These are phyloP conservation scores for Bombus sylvicola DNA, from an alignment of 1,140 invertebrate genomes.

Conservation along the genomic window DNA sequence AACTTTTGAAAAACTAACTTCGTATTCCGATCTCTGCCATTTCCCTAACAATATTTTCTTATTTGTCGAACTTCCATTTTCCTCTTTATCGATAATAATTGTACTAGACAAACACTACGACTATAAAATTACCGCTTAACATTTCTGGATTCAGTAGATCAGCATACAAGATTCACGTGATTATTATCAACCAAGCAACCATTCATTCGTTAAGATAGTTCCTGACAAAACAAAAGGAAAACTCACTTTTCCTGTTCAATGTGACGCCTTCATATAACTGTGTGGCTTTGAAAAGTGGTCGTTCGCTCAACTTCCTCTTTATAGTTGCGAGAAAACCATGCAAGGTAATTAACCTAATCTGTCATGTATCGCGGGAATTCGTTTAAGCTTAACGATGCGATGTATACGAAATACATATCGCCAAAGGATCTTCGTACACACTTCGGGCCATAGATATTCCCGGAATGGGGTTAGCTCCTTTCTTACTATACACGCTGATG, in stretches of 20 bases:
- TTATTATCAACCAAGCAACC: not conserved
- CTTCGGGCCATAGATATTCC: conserved; percentile 46
- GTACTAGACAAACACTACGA: not conserved
- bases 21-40: not conserved
- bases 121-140: not conserved
- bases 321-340: not conserved
- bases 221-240: no score
- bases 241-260: not conserved
- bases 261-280: not conserved
- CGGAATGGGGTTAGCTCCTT: conserved; percentile 69
- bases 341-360: conserved; percentile 1
- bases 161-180: not conserved
- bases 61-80: not conserved
- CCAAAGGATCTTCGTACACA: conserved; percentile 57
- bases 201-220: not conserved
- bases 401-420: conserved; percentile 13
- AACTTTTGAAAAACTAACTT: not conserved
- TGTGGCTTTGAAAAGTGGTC: not conserved
- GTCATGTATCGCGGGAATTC: conserved; percentile 1
- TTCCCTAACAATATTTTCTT: not conserved
- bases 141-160: not conserved
- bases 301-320: not conserved
- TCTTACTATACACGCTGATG: conserved; percentile 64
- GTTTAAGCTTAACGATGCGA: conserved; percentile 10
- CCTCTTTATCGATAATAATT: not conserved